Conservation (phyloP, 2,113 vertebrate genomes). For the Nestor notabilis region DNA sequence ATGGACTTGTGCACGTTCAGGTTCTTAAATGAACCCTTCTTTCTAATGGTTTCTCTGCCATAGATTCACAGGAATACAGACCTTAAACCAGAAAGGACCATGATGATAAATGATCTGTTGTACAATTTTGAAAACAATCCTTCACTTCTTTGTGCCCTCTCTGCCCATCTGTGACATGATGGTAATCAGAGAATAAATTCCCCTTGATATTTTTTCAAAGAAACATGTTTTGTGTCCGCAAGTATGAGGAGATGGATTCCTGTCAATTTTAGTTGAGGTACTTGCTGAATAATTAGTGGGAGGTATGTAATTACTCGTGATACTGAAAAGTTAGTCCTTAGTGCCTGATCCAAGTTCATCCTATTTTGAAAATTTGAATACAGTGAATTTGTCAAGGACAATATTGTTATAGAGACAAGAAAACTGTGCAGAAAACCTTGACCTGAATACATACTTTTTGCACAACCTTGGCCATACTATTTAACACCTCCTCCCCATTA, state of each 20-base stretch:
- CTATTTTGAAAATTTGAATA: neutral
- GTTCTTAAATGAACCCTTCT: neutral
- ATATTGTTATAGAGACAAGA: neutral
- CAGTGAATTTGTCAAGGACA: neutral
- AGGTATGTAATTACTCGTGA: rapidly evolving
- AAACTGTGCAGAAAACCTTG: neutral
- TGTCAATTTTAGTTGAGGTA: neutral
- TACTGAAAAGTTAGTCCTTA: neutral
- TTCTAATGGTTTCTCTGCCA: neutral
- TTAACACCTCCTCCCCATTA: neutral
- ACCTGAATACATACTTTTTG: neutral
- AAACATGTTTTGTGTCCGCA: neutral
- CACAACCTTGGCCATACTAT: neutral
- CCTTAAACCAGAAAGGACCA: neutral
- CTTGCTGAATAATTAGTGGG: neutral
- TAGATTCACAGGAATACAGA: neutral
- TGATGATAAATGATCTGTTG: neutral
- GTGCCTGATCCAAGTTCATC: neutral
- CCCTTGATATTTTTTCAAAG: neutral
- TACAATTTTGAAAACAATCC: neutral
- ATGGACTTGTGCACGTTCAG: too few species aligned
- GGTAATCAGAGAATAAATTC: neutral
- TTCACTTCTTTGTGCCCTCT: neutral
- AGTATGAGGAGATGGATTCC: neutral
- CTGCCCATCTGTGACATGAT: neutral